These are phyloP conservation scores for Aix galericulata DNA, from an alignment of 2,113 vertebrate genomes.

Conservation along the genomic window DNA sequence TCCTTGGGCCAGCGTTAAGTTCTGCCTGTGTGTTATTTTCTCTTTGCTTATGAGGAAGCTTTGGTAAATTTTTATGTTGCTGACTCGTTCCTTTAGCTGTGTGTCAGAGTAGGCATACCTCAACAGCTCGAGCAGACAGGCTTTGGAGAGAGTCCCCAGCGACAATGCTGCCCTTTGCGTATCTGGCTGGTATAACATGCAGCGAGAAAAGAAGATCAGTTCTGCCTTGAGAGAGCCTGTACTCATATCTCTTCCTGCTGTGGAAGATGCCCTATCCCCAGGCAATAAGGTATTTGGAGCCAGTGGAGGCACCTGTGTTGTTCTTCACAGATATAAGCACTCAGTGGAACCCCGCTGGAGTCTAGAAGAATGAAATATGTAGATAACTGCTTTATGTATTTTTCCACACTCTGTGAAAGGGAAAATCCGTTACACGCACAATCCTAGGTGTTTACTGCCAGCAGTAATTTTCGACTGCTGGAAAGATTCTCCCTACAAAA, in stretches of 20 bases:
- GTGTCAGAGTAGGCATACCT: neutral
- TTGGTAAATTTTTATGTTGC: neutral
- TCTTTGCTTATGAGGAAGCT: neutral
- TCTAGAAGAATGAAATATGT: neutral
- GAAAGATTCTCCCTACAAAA: neutral
- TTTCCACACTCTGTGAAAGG: neutral
- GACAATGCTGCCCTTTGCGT: neutral
- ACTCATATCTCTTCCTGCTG: neutral
- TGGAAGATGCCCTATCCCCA: neutral
- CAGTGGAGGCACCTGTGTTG: neutral
- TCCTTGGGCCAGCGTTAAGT: neutral
- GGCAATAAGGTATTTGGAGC: neutral
- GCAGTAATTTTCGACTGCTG: neutral
- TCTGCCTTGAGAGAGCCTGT: neutral
- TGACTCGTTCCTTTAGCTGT: neutral
- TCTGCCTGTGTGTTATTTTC: neutral
- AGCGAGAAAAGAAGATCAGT: neutral
- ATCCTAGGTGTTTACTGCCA: neutral
- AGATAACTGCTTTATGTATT: neutral
- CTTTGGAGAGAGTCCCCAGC: neutral
- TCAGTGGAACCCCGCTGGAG: neutral
- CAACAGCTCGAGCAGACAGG: neutral
- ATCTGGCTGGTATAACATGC: neutral
- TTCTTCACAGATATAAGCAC: neutral
- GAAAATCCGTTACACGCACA: neutral